Evolutionary conservation across 2,113 vertebrate genomes (phyloP).

Genomic region (Carettochelys insculpta): DNA sequence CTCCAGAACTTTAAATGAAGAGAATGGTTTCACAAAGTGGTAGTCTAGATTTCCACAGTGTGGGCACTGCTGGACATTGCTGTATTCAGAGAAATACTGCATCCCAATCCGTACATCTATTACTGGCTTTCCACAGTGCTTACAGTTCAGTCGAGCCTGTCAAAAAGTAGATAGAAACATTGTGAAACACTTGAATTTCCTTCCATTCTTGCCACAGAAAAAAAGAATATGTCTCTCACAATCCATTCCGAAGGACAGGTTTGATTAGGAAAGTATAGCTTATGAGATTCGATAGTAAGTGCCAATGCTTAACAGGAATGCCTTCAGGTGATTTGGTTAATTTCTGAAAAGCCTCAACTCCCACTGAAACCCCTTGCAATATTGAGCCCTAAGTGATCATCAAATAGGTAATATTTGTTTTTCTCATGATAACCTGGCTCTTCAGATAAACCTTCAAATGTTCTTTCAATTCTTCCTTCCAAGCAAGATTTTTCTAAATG

Average conservation of each 20-base stretch:
- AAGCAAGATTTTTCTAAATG: not conserved
- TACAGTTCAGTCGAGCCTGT: conserved; percentile 98
- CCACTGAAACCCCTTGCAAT: not conserved
- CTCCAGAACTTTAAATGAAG: conserved; percentile 98
- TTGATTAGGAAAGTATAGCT: not conserved
- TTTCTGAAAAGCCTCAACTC: not conserved
- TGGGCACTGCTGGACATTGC: conserved; percentile 98
- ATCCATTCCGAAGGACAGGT: not conserved
- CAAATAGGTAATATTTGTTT: not conserved
- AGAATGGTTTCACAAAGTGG: conserved; percentile 99
- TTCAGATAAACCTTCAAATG: not conserved
- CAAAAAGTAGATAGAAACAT: not conserved
- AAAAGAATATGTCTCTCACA: not conserved
- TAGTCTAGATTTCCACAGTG: conserved; percentile 99
- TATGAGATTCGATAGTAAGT: not conserved
- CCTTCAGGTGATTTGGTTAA: not conserved
- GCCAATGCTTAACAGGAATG: rapidly evolving
- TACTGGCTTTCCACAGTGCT: conserved; percentile 98
- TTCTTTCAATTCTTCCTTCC: not conserved
- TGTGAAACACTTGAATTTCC: not conserved
- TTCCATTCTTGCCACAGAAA: not conserved
- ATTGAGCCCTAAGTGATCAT: not conserved
- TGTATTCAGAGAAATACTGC: conserved; percentile 99
- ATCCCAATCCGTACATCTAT: conserved; percentile 97
- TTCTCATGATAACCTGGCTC: not conserved